Percentiles rank a stretch among this genome's conserved stretches.
Evolutionary conservation across 2,113 vertebrate species (phyloP).

Genomic region (Mus spicilegus): DNA sequence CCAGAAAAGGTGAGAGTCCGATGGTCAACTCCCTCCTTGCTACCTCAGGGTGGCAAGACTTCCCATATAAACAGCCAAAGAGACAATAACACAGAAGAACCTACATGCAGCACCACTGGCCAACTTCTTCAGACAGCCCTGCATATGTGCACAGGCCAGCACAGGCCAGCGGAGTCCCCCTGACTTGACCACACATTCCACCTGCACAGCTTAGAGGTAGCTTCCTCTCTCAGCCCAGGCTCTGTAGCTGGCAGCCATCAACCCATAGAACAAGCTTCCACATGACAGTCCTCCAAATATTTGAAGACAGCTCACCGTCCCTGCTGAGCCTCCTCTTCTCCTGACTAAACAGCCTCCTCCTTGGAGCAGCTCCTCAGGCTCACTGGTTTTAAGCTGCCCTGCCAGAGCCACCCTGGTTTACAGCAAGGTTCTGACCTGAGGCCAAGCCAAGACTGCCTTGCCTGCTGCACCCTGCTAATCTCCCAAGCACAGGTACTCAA

Average conservation of each 20-base stretch:
- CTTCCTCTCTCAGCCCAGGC: constrained; percentile 39
- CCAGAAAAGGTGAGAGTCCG: background rate
- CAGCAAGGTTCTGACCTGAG: background rate
- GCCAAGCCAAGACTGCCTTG: background rate
- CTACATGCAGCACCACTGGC: accelerated
- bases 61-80: background rate
- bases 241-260: background rate
- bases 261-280: constrained; percentile 55
- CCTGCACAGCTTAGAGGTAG: background rate
- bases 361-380: constrained; percentile 53
- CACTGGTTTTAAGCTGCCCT: constrained; percentile 39
- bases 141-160: accelerated
- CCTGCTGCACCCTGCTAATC: background rate
- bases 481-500: background rate
- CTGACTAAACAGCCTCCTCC: constrained; percentile 69
- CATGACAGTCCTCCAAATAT: constrained; percentile 78
- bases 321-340: constrained; percentile 69
- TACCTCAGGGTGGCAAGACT: background rate
- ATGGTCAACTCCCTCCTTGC: background rate
- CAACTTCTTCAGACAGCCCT: background rate
- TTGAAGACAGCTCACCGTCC: constrained; percentile 70
- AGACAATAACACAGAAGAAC: background rate
- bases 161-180: background rate
- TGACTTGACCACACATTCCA: background rate
- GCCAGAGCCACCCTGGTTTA: background rate